Conservation (phyloP, 2,888 invertebrate species). For the Tachina fera region DNA sequence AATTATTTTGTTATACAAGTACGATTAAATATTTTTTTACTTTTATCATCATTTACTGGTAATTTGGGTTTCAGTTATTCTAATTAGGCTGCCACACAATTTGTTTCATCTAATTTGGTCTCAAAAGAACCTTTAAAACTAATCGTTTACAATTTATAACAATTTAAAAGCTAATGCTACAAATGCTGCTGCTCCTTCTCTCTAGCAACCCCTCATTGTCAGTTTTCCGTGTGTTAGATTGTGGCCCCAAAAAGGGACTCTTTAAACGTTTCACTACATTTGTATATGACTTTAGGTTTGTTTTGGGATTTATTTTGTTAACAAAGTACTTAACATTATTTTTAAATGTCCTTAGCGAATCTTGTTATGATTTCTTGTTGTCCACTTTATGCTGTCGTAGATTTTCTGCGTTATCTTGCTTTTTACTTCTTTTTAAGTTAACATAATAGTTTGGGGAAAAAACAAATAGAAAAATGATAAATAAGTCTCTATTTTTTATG, state of each 20-base stretch:
- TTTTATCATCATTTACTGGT: conserved; percentile 39
- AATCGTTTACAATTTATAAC: conserved; percentile 55
- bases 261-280: neutral
- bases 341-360: conserved; percentile 62
- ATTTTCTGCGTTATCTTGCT: neutral
- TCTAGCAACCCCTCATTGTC: conserved; percentile 21
- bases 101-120: neutral
- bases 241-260: conserved; percentile 36
- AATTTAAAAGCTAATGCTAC: conserved; percentile 36
- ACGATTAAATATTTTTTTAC: neutral
- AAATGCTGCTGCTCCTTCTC: neutral
- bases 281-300: conserved; percentile 18
- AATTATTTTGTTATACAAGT: too few relatives aligned
- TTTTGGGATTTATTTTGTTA: conserved; percentile 45
- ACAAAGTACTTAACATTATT: conserved; percentile 63
- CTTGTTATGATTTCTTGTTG: conserved; percentile 18
- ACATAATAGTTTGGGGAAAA: too few relatives aligned
- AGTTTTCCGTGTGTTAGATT: neutral
- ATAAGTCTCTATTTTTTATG: neutral
- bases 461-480: conserved; percentile 17
- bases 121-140: conserved; percentile 44
- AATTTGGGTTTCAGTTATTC: conserved; percentile 29
- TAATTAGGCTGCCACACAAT: conserved; percentile 16
- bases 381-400: neutral
- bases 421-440: neutral